phyloP scores from a whole-genome alignment of 2,113 vertebrate species.

The Malurus alboscapulatus region DNA sequence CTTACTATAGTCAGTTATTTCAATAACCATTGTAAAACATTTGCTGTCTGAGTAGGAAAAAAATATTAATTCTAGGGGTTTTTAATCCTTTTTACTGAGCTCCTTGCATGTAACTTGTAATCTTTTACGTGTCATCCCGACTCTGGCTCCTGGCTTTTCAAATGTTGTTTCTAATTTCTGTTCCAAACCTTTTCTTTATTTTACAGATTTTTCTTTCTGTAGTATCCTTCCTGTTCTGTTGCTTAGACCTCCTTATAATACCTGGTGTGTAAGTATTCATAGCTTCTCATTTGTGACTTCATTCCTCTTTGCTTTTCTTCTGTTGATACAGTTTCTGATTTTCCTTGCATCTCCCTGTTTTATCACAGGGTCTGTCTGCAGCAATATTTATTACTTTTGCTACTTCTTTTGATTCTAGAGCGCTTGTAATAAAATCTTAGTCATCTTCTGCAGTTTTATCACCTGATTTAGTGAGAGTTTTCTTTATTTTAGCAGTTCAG shows the following conservation, averaged over 20 bases:
- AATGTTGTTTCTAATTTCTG: background rate
- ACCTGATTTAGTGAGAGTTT: background rate
- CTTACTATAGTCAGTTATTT: slow-evolving; percentile 25
- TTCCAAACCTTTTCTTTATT: background rate
- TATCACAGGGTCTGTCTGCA: background rate
- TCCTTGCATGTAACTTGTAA: background rate
- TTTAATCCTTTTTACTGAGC: background rate
- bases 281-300: background rate
- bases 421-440: background rate
- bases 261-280: background rate
- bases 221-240: background rate
- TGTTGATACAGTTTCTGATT: background rate
- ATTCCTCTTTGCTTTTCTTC: background rate
- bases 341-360: background rate
- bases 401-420: background rate
- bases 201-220: background rate
- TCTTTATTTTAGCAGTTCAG: background rate
- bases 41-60: background rate
- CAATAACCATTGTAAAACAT: slow-evolving; percentile 27
- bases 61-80: background rate
- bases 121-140: background rate
- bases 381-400: background rate
- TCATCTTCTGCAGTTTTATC: background rate
- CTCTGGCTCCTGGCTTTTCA: background rate
- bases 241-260: background rate